phyloP scores from a whole-genome alignment of 2,888 invertebrate genomes.

The Limnephilus lunatus region DNA sequence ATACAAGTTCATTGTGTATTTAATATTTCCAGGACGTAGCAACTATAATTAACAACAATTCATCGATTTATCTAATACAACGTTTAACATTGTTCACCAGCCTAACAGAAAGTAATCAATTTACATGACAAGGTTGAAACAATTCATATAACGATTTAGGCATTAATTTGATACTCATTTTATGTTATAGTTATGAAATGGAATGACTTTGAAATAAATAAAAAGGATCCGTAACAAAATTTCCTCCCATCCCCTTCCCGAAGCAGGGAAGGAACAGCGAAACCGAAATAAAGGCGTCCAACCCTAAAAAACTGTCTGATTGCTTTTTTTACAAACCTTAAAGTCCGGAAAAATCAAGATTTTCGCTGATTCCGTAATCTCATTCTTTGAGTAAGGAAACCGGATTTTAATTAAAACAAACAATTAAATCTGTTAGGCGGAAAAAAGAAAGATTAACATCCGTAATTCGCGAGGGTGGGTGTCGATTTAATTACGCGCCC shows the following conservation, averaged over 20 bases:
- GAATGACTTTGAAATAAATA: slow-evolving; percentile 56
- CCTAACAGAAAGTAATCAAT: background rate
- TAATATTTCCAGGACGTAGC: background rate
- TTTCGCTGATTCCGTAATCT: slow-evolving; percentile 54
- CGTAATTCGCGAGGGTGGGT: slow-evolving; percentile 60
- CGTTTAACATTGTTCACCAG: background rate
- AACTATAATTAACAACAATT: background rate
- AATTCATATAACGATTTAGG: slow-evolving; percentile 15
- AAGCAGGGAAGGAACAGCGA: background rate
- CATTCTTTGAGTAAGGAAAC: slow-evolving; percentile 51
- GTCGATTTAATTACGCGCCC: slow-evolving; percentile 65
- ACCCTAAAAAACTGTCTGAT: slow-evolving; percentile 46
- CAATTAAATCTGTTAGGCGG: slow-evolving; percentile 65
- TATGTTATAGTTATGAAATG: slow-evolving; percentile 60
- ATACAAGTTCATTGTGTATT: background rate
- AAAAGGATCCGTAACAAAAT: slow-evolving; percentile 52
- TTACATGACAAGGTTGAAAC: background rate
- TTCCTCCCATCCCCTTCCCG: background rate
- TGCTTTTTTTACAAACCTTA: slow-evolving; percentile 48
- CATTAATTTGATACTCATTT: slow-evolving; percentile 39
- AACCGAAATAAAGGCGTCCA: slow-evolving; percentile 35
- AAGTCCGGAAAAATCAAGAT: slow-evolving; percentile 45
- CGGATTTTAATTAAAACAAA: slow-evolving; percentile 66
- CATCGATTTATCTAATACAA: background rate
- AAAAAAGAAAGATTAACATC: slow-evolving; percentile 65